Evolutionary conservation across 2,113 vertebrate species (phyloP).

Genomic region (Xenus cinereus): DNA sequence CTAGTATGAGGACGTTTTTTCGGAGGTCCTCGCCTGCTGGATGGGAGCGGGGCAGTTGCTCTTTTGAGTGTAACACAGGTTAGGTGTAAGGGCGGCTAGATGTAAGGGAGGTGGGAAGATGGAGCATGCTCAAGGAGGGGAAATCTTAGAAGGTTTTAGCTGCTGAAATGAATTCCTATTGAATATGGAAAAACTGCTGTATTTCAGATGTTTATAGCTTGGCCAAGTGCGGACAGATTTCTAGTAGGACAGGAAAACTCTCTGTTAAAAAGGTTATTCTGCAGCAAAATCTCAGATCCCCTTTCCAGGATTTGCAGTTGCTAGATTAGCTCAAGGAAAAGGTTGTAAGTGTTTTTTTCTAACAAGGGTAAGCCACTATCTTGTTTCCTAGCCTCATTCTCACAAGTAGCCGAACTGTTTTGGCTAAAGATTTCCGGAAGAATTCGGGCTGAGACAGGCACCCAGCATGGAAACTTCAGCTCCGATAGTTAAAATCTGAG

Average conservation of each 20-base stretch:
- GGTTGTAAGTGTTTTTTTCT: not conserved
- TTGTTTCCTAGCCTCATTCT: constrained; percentile 18
- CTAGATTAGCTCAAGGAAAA: constrained; percentile 39
- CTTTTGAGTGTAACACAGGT: not conserved
- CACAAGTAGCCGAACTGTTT: not conserved
- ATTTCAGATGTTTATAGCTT: constrained; percentile 47
- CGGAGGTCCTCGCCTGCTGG: not conserved
- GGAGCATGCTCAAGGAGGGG: not conserved
- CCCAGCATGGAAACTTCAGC: constrained; percentile 18
- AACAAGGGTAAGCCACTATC: not conserved
- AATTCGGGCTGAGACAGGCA: not conserved
- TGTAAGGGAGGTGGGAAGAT: not conserved
- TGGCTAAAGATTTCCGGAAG: not conserved
- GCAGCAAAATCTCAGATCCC: constrained; percentile 21
- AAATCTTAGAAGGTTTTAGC: constrained; percentile 41
- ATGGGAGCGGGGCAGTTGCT: not conserved
- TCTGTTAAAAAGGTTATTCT: constrained; percentile 55
- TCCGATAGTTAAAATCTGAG: not conserved
- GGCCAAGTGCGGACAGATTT: constrained; percentile 36
- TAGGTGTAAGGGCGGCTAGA: not conserved
- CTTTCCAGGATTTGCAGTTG: constrained; percentile 42
- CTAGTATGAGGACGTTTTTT: not conserved
- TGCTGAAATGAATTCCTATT: not conserved
- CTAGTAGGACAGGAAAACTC: constrained; percentile 47
- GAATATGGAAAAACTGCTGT: constrained; percentile 31